Percentiles rank a stretch among this genome's conserved stretches.
These are phyloP conservation scores for Rhodinocichla rosea DNA, from an alignment of 2,113 vertebrate genomes.

Conservation along the genomic window DNA sequence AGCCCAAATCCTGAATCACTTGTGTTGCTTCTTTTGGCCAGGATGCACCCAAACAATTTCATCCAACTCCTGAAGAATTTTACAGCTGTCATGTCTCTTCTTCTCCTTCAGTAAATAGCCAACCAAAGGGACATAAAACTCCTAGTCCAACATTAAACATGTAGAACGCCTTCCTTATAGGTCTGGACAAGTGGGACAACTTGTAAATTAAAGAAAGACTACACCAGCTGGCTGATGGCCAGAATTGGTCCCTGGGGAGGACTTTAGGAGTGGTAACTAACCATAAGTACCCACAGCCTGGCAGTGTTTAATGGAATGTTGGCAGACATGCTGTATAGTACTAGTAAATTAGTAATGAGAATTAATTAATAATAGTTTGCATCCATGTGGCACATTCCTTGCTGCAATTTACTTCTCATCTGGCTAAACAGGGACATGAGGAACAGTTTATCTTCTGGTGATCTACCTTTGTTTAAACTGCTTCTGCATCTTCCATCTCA, in stretches of 20 bases:
- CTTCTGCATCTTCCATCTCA: background rate
- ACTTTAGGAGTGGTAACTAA: slow-evolving; percentile 40
- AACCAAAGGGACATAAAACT: background rate
- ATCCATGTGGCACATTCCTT: slow-evolving; percentile 6
- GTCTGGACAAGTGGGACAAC: background rate
- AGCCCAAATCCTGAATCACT: background rate
- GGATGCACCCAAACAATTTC: background rate
- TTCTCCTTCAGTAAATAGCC: background rate
- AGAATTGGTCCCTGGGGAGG: background rate
- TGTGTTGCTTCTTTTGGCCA: background rate
- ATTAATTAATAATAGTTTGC: slow-evolving; percentile 45
- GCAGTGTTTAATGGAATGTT: slow-evolving; percentile 29
- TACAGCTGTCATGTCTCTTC: background rate
- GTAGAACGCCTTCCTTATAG: background rate
- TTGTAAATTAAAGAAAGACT: slow-evolving; percentile 24
- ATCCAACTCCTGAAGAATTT: background rate
- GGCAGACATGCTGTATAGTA: slow-evolving; percentile 2
- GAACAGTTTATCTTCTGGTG: background rate
- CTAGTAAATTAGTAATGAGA: slow-evolving; percentile 54
- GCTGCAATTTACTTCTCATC: slow-evolving; percentile 14
- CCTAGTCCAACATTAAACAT: background rate
- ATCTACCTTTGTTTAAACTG: background rate
- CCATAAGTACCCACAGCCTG: slow-evolving; percentile 23
- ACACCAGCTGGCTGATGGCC: slow-evolving; percentile 21
- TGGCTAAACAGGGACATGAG: background rate